Base-by-base conservation (phyloP, 2,113 vertebrate species). In the Seriola dumerili region DNA sequence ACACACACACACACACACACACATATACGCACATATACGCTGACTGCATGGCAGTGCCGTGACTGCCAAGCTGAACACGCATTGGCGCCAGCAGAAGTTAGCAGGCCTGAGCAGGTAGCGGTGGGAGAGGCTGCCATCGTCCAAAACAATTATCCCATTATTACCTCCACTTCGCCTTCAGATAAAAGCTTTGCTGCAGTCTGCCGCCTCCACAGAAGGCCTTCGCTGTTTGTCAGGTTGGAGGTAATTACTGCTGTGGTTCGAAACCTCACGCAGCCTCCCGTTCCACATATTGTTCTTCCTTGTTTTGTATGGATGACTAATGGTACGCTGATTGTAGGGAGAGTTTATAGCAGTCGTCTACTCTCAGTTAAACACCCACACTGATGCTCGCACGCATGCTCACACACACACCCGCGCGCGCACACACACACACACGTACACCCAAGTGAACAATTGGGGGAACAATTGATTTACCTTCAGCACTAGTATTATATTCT, bases 61-160 rank as follows among this genome's bases (percentile, higher is more conserved):
- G 36, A 75, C 78, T 85, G 83, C 85, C 83, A 88, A 88, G 42
- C 65, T 0, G 16, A 76, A 64, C 48, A 61, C 1, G 0, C 32
- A 38, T 34, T 1, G 1, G 21, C 54, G 76, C 81, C 87, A 81
- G 67, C 40, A 73, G 76, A 64, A 78, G 64, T 75, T 63, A 87
- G 71, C 19, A 36, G 46, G 57, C 78, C 61, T 44, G 76, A 54
- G 71, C 84, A 85, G 76, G 82, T 84, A 81, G 58, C 74, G 1
- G 55, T 52, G 59, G 87, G 87, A 88, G 77, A 85, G 62, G 40
- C 72, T 54, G 80, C 67, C 48, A 54, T 72, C 44, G 7, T 88
- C 88, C 85, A 91, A 78, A 91, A 89, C 86, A 91, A 92, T 92
- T 89, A 90, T 90, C 79, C 78, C 46, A 69, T 92, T 88, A 92